Percentiles rank a stretch among this genome's conserved stretches.
These are phyloP conservation scores for Spermophilus dauricus DNA, from an alignment of 2,113 vertebrate species.

Conservation along the genomic window DNA sequence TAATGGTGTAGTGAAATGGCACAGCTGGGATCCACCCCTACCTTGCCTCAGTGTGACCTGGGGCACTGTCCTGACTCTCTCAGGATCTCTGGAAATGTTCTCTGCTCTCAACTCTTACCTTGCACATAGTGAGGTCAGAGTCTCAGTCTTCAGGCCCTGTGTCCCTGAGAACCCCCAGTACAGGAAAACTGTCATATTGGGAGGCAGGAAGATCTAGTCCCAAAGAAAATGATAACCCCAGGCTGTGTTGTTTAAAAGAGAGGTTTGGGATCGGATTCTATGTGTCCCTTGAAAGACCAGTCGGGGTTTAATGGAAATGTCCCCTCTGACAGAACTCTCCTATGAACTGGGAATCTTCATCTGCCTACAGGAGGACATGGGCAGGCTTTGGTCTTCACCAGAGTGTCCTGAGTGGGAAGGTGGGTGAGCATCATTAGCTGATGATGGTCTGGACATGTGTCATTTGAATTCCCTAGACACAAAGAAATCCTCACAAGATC, in stretches of 20 bases:
- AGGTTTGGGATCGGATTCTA: not conserved
- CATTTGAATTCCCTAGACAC: not conserved
- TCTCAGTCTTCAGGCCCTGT: not conserved
- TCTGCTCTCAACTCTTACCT: not conserved
- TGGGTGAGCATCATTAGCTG: not conserved
- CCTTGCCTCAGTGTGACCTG: not conserved
- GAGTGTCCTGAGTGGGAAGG: not conserved
- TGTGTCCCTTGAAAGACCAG: not conserved
- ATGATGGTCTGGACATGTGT: not conserved
- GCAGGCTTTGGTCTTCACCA: not conserved
- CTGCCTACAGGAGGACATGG: not conserved
- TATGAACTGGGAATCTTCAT: not conserved
- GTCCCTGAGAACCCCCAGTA: not conserved
- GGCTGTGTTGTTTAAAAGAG: constrained; percentile 9
- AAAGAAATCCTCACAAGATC: constrained; percentile 11
- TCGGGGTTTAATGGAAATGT: not conserved
- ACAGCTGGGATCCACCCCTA: not conserved
- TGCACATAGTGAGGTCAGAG: not conserved
- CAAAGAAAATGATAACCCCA: not conserved
- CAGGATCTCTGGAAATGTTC: not conserved
- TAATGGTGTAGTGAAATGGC: not conserved
- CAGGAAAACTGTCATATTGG: not conserved
- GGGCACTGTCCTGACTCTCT: not conserved
- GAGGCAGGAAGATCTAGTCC: not conserved
- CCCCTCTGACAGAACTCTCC: not conserved